Conservation (phyloP, 2,113 vertebrate species). For the Lethenteron camtschaticum region DNA sequence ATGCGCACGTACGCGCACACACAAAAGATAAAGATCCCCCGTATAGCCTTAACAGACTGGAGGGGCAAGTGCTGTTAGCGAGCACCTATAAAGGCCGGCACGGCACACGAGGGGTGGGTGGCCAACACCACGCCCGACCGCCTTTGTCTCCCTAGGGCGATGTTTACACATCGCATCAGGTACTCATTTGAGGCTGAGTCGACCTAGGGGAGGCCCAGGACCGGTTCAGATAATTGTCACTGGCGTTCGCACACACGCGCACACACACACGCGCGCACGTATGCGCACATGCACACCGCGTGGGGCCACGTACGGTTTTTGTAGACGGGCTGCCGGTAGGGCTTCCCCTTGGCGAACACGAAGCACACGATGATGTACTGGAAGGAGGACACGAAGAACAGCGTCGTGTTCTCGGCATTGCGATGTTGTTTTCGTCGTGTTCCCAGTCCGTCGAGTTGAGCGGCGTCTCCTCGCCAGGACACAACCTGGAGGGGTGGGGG, state of each 20-base stretch:
- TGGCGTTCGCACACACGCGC: background rate
- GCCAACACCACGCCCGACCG: too few relatives aligned
- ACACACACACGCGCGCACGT: background rate
- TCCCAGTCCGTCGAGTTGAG: background rate
- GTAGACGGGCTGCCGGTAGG: slow-evolving; percentile 85
- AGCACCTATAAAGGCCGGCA: too few relatives aligned
- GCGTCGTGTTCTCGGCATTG: slow-evolving; percentile 83
- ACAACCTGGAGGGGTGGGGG: too few relatives aligned
- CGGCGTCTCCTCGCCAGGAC: too few relatives aligned
- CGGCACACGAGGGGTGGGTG: too few relatives aligned
- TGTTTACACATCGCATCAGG: too few relatives aligned
- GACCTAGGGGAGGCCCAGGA: too few relatives aligned
- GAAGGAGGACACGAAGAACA: slow-evolving; percentile 86
- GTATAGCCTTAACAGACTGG: too few relatives aligned
- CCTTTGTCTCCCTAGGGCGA: background rate
- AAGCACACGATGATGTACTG: slow-evolving; percentile 90
- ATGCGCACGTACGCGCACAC: background rate
- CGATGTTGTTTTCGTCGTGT: slow-evolving; percentile 45
- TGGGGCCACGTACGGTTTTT: slow-evolving; percentile 50
- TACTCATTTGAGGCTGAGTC: too few relatives aligned
- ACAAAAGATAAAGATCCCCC: background rate
- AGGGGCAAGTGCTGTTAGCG: too few relatives aligned
- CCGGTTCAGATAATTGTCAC: background rate
- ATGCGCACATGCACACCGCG: background rate
- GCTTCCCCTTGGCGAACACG: slow-evolving; percentile 91